These are phyloP conservation scores for Xenopus borealis DNA, from an alignment of 2,113 vertebrate genomes.

Conservation along the genomic window DNA sequence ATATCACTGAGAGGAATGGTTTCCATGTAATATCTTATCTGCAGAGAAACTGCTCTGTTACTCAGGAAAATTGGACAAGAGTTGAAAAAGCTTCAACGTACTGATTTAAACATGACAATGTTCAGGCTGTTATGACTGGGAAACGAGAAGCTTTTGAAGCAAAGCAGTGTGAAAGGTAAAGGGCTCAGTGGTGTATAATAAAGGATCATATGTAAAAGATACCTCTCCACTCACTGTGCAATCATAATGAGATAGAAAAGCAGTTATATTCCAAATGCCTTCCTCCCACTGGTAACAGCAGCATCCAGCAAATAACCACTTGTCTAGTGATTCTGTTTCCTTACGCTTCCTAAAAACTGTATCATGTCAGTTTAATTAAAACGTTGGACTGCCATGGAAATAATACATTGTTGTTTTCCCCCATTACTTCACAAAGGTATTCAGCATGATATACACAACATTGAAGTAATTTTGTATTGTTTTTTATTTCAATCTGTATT, in stretches of 20 bases:
- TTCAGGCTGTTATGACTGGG: not conserved
- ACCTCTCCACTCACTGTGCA: not conserved
- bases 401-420: not conserved
- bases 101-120: not conserved
- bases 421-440: not conserved
- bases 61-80: not conserved
- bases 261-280: not conserved
- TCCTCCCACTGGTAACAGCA: conserved; percentile 17
- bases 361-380: not conserved
- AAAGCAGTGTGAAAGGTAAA: not conserved
- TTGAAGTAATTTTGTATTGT: not conserved
- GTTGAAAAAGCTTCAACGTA: not conserved
- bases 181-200: not conserved
- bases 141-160: not conserved
- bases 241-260: conserved; percentile 5
- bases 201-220: not conserved
- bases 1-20: not conserved
- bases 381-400: not conserved
- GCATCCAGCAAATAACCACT: conserved; percentile 14
- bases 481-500: not conserved
- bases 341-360: not conserved
- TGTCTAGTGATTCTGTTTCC: conserved; percentile 1
- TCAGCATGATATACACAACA: not conserved
- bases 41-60: not conserved
- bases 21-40: not conserved